Conservation (phyloP, 2,113 vertebrate genomes). For the Gymnocephalus cernua region DNA sequence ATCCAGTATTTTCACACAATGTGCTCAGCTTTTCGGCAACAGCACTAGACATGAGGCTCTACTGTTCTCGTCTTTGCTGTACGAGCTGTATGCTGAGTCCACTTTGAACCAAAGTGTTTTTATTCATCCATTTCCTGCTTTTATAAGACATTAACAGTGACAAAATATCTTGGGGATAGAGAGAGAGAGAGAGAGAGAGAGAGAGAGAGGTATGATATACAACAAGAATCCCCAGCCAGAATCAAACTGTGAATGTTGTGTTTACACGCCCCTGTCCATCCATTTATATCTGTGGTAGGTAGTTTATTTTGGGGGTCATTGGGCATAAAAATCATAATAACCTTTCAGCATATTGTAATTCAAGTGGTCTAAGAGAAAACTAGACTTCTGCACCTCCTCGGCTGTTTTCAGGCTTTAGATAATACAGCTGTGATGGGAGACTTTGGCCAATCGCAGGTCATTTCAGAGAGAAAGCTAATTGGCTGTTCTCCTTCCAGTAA, state of each 20-base stretch:
- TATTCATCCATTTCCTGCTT: neutral
- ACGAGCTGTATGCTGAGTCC: neutral
- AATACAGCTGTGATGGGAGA: too few relatives aligned
- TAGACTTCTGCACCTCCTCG: too few relatives aligned
- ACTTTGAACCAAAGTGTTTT: slow-evolving; percentile 1
- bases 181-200: neutral
- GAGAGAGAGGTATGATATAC: neutral
- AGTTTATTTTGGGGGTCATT: too few relatives aligned
- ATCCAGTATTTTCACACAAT: neutral
- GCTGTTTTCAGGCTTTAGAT: too few relatives aligned
- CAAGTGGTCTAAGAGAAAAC: too few relatives aligned
- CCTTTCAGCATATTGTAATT: too few relatives aligned
- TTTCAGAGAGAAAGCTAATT: too few relatives aligned
- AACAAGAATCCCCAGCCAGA: neutral
- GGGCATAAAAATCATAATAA: too few relatives aligned
- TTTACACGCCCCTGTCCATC: neutral
- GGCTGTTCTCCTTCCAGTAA: too few relatives aligned
- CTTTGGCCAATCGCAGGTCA: too few relatives aligned
- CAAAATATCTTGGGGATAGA: neutral
- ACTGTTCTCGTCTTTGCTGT: neutral
- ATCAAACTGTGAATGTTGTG: neutral
- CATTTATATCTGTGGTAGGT: too few relatives aligned
- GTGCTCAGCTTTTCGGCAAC: neutral
- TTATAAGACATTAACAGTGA: neutral
- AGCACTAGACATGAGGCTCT: neutral